These are phyloP conservation scores for Hylyphantes graminicola DNA, from an alignment of 1,140 invertebrate species.

Conservation along the genomic window DNA sequence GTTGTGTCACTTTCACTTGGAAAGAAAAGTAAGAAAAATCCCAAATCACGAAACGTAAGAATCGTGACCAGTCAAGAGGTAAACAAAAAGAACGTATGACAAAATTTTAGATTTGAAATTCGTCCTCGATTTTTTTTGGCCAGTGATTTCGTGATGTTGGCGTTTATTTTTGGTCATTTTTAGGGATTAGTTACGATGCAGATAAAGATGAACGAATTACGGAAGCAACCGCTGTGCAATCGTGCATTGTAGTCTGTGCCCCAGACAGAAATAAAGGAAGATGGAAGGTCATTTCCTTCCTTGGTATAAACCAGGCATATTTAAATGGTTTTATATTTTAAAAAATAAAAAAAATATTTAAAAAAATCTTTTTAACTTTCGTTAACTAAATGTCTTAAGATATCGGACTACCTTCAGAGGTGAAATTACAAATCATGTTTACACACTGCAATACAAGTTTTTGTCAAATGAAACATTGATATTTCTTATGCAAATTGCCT, in stretches of 20 bases:
- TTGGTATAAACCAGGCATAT: too few species aligned
- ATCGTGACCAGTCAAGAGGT: constrained; percentile 25
- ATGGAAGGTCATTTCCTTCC: too few species aligned
- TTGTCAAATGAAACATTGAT: too few species aligned
- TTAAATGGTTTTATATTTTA: too few species aligned
- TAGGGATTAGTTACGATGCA: background rate
- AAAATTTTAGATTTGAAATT: background rate
- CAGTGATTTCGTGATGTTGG: constrained; percentile 24
- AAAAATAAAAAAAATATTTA: too few species aligned
- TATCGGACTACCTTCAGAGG: too few species aligned
- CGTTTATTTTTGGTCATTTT: constrained; percentile 38
- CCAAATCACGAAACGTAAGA: background rate
- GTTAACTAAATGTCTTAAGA: too few species aligned
- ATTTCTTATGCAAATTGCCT: too few species aligned
- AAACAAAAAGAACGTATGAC: background rate
- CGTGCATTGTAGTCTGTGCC: background rate
- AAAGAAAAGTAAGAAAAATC: background rate
- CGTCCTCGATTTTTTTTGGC: constrained; percentile 9
- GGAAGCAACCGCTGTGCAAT: background rate
- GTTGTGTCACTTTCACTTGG: constrained; percentile 10
- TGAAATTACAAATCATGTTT: too few species aligned
- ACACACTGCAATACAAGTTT: too few species aligned
- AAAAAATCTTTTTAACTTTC: too few species aligned
- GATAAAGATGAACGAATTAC: background rate
- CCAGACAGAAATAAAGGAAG: background rate